Evolutionary conservation across 2,888 invertebrate genomes (phyloP).

Genomic region (Drepanosiphum platanoidis): DNA sequence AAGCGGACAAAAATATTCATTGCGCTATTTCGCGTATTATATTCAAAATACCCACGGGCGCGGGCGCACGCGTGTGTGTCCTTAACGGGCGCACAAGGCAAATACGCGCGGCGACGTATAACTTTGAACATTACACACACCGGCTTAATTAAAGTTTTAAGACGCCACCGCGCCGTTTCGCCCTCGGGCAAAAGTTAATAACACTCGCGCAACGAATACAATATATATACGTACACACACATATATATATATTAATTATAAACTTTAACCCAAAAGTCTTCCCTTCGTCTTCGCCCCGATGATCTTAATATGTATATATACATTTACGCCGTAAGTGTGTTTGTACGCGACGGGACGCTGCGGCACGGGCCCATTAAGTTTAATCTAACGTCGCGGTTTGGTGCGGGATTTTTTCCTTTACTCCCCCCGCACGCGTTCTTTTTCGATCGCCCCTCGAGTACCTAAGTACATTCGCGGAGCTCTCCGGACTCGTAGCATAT

Average conservation of each 20-base stretch:
- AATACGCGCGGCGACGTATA: neutral
- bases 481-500: neutral
- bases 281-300: neutral
- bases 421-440: neutral
- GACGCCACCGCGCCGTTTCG: slow-evolving; percentile 23
- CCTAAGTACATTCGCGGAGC: neutral
- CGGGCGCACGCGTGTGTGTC: neutral
- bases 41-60: neutral
- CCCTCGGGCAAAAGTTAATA: slow-evolving; percentile 40
- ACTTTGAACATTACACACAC: slow-evolving; percentile 58
- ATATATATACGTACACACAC: neutral
- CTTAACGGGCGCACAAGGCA: neutral
- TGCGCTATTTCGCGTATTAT: neutral
- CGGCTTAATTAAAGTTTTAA: slow-evolving; percentile 61
- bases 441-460: neutral
- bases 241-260: neutral
- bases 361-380: slow-evolving; percentile 33
- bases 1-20: slow-evolving; percentile 52
- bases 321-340: neutral
- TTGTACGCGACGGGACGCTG: neutral
- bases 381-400: slow-evolving; percentile 26
- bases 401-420: neutral
- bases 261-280: slow-evolving; percentile 31
- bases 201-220: slow-evolving; percentile 1
- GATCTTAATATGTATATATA: neutral